Evolutionary conservation across 2,888 invertebrate species (phyloP), one percentile per base, ranked within the genome.

Genomic region (Sarcophaga variegata): DNA sequence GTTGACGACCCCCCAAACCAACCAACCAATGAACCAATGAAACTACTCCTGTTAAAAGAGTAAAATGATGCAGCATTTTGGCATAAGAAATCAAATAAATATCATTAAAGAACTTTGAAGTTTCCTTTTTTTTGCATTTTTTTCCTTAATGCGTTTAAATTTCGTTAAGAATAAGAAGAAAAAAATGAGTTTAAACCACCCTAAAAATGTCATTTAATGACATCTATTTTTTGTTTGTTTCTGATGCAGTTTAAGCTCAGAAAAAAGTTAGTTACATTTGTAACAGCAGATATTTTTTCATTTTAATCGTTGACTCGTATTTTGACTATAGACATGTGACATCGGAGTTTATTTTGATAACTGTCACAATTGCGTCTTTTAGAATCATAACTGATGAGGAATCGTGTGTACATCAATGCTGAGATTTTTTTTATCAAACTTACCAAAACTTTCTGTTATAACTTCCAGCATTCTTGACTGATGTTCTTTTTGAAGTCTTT

Each of bases 91-190:
- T 66, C 59, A 27, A 81, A 76, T 67, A 67, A 72, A 49, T 71
- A 77, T 77, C 59, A 63, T 80, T 77, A 66, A 60, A 77, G 80
- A 54, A 54, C 63, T 83, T 75, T 82, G 66, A 82, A 82, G 79
- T 64, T 76, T 37, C 2, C 37, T 10, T 37, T 37, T 37, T 37
- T 37, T 10, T 37, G 1, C 8, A 0, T 10, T 14, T 54, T 49
- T 49, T 72, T 81, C 8, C 71, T 71, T 77, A 77, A 76, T 76
- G 62, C 66, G 22, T 80, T 66, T 75, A 64, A 60, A 59, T 71
- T 27, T 47, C 64, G 69, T 66, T 27, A 27, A 63, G 60, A 37
- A 37, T 37, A 37, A 37, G 37, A 37, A 37, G 37, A 8, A 37
- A 37, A 10, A 37, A 75, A 81, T 8, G 5, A 20, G 62, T 75